Evolutionary conservation across 2,113 vertebrate species (phyloP).

Genomic region (Aplodontia rufa): DNA sequence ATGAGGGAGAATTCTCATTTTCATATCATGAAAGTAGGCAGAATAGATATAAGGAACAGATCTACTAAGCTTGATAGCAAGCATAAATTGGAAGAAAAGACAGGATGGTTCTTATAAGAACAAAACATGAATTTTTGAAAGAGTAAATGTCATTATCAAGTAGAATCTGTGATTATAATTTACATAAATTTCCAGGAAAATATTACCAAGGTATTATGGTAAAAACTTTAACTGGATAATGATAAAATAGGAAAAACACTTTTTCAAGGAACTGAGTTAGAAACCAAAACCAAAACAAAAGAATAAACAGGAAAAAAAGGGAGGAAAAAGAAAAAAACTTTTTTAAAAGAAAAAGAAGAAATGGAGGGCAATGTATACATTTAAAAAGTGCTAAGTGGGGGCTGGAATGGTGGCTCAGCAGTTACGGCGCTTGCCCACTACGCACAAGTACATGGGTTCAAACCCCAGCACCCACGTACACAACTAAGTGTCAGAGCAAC

Average conservation of each 20-base stretch:
- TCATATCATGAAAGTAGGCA: conserved; percentile 6
- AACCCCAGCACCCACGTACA: too few species aligned
- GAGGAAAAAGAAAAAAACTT: too few species aligned
- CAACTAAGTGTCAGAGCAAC: too few species aligned
- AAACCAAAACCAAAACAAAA: conserved; percentile 31
- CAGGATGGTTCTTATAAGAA: not conserved
- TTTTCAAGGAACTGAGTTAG: not conserved
- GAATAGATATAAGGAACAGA: conserved; percentile 3
- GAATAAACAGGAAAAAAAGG: not conserved
- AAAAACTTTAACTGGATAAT: conserved; percentile 37
- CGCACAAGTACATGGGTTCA: too few species aligned
- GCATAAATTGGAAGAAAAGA: not conserved
- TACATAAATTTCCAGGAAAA: conserved; percentile 21
- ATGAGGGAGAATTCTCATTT: conserved; percentile 35
- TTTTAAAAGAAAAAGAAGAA: not conserved
- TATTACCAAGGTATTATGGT: conserved; percentile 15
- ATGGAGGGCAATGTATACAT: not conserved
- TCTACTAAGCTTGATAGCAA: not conserved
- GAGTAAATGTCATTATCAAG: not conserved
- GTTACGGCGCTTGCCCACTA: too few species aligned
- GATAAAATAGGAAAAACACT: not conserved
- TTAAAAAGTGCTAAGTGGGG: not conserved
- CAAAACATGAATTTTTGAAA: not conserved
- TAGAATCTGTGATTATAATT: not conserved
- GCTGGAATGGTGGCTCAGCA: too few species aligned